phyloP scores from a whole-genome alignment of 2,797 vertebrate species.

The Phrynocephalus vlangalii region DNA sequence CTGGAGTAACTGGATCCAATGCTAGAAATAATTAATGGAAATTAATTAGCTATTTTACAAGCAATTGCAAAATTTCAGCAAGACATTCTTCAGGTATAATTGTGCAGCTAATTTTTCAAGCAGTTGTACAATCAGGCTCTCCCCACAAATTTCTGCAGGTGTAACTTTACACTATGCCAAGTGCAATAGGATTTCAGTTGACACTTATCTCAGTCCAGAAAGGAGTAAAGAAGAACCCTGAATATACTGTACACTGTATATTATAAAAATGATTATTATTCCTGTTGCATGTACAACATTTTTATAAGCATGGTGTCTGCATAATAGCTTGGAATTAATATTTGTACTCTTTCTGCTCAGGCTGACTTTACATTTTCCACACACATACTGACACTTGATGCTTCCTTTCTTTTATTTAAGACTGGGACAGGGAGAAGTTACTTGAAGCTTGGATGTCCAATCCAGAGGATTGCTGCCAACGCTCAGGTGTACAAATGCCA shows the following conservation, averaged over 20 bases:
- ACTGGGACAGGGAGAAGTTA: constrained; percentile 98
- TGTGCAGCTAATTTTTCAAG: too few relatives aligned
- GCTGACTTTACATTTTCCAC: not conserved
- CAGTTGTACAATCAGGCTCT: too few relatives aligned
- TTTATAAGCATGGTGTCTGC: not conserved
- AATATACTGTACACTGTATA: not conserved
- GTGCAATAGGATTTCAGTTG: too few relatives aligned
- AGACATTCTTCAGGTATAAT: too few relatives aligned
- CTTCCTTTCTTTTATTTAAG: constrained; percentile 75
- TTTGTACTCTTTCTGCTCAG: not conserved
- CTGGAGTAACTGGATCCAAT: too few relatives aligned
- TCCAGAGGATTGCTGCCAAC: constrained; percentile 95
- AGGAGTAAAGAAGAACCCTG: not conserved
- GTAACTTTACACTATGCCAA: too few relatives aligned
- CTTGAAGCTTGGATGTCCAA: constrained; percentile 98
- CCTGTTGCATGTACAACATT: not conserved
- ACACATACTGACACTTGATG: constrained; percentile 25
- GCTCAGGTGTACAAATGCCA: constrained; percentile 97
- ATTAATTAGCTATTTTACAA: too few relatives aligned
- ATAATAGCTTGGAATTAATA: not conserved
- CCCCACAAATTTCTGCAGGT: too few relatives aligned
- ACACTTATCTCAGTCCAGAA: not conserved
- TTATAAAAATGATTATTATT: not conserved
- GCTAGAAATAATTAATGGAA: too few relatives aligned
- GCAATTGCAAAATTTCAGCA: too few relatives aligned